Evolutionary conservation across 2,888 invertebrate genomes (phyloP).

Genomic region (Limnephilus rhombicus): DNA sequence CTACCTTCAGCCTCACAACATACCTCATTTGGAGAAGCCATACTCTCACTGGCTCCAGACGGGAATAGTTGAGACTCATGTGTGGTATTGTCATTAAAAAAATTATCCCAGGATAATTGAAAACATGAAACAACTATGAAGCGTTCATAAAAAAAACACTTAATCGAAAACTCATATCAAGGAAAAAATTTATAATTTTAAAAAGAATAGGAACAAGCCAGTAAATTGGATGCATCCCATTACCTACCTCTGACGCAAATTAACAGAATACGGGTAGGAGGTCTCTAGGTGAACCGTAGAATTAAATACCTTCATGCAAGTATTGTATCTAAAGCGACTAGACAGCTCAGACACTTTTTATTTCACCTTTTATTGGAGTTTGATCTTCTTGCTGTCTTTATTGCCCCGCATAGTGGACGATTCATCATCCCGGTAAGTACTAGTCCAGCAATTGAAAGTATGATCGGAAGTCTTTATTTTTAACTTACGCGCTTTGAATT

Average conservation of each 20-base stretch:
- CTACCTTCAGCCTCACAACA: too few relatives aligned
- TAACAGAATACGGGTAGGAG: neutral
- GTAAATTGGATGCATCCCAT: neutral
- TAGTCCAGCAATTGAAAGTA: neutral
- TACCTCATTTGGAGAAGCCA: too few relatives aligned
- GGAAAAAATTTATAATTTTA: neutral
- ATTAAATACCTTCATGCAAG: neutral
- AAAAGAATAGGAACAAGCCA: neutral
- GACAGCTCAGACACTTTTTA: neutral
- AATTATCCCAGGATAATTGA: too few relatives aligned
- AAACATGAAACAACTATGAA: too few relatives aligned
- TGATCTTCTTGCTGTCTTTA: slow-evolving; percentile 12
- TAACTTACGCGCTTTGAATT: neutral
- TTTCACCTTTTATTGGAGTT: slow-evolving; percentile 10
- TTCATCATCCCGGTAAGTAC: slow-evolving; percentile 14
- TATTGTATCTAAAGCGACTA: neutral
- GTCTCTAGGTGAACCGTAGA: neutral
- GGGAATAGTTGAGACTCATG: too few relatives aligned
- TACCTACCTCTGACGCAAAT: neutral
- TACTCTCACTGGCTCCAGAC: too few relatives aligned
- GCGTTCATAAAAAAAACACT: too few relatives aligned
- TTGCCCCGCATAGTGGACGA: slow-evolving; percentile 34
- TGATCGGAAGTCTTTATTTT: neutral
- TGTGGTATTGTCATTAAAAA: too few relatives aligned
- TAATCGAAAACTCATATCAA: neutral